These are phyloP conservation scores for Thymelicus sylvestris DNA, from an alignment of 2,888 invertebrate species.

Conservation along the genomic window DNA sequence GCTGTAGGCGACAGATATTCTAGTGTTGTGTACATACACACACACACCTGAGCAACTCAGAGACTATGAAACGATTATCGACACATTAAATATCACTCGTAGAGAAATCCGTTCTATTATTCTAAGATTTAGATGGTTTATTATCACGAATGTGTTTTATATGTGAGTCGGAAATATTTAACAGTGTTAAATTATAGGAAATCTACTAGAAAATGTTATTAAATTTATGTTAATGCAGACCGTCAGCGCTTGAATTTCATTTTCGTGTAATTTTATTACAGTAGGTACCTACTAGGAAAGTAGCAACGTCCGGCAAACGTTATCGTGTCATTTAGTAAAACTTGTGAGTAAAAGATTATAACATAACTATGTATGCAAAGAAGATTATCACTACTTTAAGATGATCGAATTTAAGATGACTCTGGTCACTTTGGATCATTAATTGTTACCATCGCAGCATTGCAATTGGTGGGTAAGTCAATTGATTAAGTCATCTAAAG, in stretches of 20 bases:
- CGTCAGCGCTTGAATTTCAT: neutral
- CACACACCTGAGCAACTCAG: constrained; percentile 10
- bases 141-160: constrained; percentile 28
- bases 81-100: constrained; percentile 15
- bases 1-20: constrained; percentile 56
- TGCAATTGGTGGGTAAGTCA: too few species aligned
- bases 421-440: too few species aligned
- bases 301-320: too few species aligned
- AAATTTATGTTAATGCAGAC: constrained; percentile 12
- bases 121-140: constrained; percentile 20
- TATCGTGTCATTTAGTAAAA: too few species aligned
- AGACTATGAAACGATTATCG: constrained; percentile 22
- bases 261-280: too few species aligned
- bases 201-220: constrained; percentile 4
- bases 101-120: constrained; percentile 20
- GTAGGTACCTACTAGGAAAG: too few species aligned
- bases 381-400: too few species aligned
- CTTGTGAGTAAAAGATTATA: too few species aligned
- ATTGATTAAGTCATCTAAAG: too few species aligned
- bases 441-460: too few species aligned
- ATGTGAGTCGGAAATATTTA: constrained; percentile 15
- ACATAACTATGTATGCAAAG: too few species aligned
- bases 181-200: constrained; percentile 20
- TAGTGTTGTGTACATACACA: neutral
- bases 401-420: too few species aligned